Percentiles rank a stretch among this genome's conserved stretches.
Evolutionary conservation across 2,113 vertebrate species (phyloP).

Genomic region (Antechinus flavipes): DNA sequence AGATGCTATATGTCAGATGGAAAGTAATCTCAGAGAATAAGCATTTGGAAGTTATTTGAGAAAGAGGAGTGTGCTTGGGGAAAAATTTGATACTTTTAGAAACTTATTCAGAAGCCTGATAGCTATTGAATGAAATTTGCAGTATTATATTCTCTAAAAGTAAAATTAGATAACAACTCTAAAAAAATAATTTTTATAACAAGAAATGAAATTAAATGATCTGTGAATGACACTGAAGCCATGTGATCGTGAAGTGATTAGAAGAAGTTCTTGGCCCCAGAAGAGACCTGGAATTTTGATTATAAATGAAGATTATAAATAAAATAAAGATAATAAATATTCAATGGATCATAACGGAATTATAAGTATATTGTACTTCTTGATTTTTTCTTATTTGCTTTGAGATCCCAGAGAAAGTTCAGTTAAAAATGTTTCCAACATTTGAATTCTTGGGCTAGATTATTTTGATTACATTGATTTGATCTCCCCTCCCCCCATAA

Average conservation of each 20-base stretch:
- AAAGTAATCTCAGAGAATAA: background rate
- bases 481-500: background rate
- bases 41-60: background rate
- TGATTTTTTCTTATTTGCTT: background rate
- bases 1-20: background rate
- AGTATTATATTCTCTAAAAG: background rate
- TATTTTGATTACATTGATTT: background rate
- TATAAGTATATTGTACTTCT: background rate
- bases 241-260: background rate
- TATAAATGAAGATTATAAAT: background rate
- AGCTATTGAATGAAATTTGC: background rate
- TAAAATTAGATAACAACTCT: background rate
- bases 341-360: background rate
- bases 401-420: background rate
- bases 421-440: background rate
- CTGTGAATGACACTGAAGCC: background rate
- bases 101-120: background rate
- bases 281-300: background rate
- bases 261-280: background rate
- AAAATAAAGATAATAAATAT: too few relatives aligned
- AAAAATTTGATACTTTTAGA: background rate
- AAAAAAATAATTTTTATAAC: background rate
- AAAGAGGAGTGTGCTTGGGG: rapidly evolving
- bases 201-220: background rate
- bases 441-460: background rate